Evolutionary conservation across 2,113 vertebrate genomes (phyloP), one percentile per base, ranked within the genome.

Genomic region (Meleagris gallopavo): DNA sequence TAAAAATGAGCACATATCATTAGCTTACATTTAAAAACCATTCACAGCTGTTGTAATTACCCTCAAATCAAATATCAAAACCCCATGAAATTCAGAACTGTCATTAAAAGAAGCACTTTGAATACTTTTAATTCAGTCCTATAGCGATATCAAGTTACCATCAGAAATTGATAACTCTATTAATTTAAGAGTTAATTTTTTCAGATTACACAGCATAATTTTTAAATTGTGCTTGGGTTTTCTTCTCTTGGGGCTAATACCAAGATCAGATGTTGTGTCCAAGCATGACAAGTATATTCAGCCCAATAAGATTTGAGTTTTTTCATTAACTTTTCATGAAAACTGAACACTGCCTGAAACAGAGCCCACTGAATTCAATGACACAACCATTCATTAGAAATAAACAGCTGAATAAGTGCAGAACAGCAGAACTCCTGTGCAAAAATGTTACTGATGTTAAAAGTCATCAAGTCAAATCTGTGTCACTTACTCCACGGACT

Each of bases 281-380:
- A 76, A 54, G 7, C 50, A 34, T 32, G 76, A 7, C 9, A 76
- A 45, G 14, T 46, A 40, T 24, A 60, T 40, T 36, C 54, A 89
- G 32, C 13, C 57, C 43, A 52, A 25, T 54, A 12, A 0, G 9
- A 18, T 14, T 61, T 71, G 46, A 11, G 7, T 9, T 86, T 80
- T 93, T 86, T 83, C 25, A 91, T 65, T 77, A 86, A 41, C 41
- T 81, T 92, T 90, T 72, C 41, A 77, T 41, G 54, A 57, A 88
- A 88, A 74, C 9, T 6, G 36, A 88, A 82, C 1, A 16, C 67
- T 64, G 52, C 43, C 92, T 75, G 61, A 91, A 89, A 58, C 66
- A 82, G 88, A 84, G 48, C 57, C 73, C 36, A 36, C 0, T 30
- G 62, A 70, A 92, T 66, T 54, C 45, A 76, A 45, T 22, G n/a